These are phyloP conservation scores for Nasonovia ribisnigri DNA, from an alignment of 2,888 invertebrate genomes.

Conservation along the genomic window DNA sequence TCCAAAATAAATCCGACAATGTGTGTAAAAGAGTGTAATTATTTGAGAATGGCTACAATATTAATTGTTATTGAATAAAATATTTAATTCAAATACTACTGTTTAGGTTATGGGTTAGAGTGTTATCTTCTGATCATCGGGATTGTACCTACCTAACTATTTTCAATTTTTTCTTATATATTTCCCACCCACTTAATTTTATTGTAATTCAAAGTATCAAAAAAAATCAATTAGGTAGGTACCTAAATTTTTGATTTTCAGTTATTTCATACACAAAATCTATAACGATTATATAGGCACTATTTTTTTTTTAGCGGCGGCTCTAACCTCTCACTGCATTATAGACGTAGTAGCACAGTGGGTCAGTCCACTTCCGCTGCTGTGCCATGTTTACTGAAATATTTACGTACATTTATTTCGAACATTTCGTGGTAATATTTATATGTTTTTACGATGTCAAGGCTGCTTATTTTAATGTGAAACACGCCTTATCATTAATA, in stretches of 20 bases:
- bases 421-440: background rate
- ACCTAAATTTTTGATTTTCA: background rate
- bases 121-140: background rate
- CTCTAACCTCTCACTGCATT: background rate
- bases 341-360: background rate
- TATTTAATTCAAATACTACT: background rate
- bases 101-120: background rate
- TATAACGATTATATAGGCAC: background rate
- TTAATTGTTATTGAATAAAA: background rate
- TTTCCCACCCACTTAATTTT: background rate
- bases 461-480: background rate
- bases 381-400: background rate
- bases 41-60: background rate
- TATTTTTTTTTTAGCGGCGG: background rate
- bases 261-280: background rate
- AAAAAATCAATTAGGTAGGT: background rate
- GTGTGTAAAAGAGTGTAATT: background rate
- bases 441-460: background rate
- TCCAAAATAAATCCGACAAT: background rate
- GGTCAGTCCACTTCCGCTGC: background rate
- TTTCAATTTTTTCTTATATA: background rate
- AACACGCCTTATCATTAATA: background rate
- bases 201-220: background rate
- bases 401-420: background rate
- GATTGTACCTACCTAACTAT: background rate